phyloP scores from a whole-genome alignment of 2,113 vertebrate species.

The Microcebus jonahi region DNA sequence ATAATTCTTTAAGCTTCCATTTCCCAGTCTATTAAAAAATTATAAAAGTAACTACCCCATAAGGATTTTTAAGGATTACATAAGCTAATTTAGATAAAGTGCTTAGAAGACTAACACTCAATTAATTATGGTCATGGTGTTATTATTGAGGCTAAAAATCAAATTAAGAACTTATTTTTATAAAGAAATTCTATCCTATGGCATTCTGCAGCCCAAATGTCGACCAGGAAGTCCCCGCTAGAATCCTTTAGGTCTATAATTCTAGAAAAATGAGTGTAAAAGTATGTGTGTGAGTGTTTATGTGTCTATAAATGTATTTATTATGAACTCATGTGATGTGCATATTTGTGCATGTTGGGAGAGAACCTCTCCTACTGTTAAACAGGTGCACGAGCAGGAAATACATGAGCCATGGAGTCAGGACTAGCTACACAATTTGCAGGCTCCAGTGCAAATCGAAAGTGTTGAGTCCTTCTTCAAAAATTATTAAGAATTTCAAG shows the following conservation, averaged over 20 bases:
- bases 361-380: not conserved
- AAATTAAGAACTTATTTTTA: not conserved
- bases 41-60: not conserved
- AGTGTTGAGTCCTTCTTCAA: not conserved
- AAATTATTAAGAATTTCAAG: not conserved
- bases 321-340: not conserved
- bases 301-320: not conserved
- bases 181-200: not conserved
- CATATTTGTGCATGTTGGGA: not conserved
- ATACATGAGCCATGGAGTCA: not conserved
- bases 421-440: not conserved
- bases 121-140: not conserved
- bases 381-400: not conserved
- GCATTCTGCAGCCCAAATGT: not conserved
- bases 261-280: not conserved
- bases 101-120: not conserved
- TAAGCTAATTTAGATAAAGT: not conserved
- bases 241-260: not conserved
- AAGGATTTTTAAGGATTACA: not conserved
- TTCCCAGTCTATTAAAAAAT: not conserved
- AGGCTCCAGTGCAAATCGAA: not conserved
- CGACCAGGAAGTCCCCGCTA: not conserved
- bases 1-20: not conserved
- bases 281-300: not conserved
- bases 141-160: not conserved